Conservation (phyloP, 1,140 invertebrate species). For the Battus philenor region DNA sequence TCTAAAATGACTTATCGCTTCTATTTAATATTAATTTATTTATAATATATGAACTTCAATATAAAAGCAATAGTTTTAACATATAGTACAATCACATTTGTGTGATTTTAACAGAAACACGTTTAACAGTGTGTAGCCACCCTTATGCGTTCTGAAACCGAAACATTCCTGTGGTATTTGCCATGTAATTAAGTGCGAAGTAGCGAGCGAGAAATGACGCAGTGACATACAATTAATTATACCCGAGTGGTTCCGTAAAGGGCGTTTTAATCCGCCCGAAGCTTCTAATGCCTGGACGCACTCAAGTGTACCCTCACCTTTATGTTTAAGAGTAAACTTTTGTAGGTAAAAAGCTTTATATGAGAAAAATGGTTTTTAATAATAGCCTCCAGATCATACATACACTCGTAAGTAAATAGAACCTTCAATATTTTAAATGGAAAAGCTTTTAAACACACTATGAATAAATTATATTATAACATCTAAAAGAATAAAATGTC, state of each 20-base stretch:
- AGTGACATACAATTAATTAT: conserved; percentile 20
- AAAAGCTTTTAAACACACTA: no score
- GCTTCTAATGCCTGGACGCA: conserved; percentile 1
- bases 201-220: conserved; percentile 25
- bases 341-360: not conserved
- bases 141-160: conserved; percentile 2
- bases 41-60: no score
- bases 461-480: no score
- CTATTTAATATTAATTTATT: no score
- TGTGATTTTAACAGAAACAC: no score
- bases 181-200: conserved; percentile 23
- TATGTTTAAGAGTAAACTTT: not conserved
- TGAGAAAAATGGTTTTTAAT: not conserved
- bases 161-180: conserved; percentile 12
- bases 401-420: no score
- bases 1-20: no score
- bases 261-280: conserved; percentile 14
- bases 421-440: no score
- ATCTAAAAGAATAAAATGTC: no score
- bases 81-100: no score
- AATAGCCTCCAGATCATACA: not conserved
- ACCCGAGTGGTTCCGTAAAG: conserved; percentile 15
- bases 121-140: not conserved
- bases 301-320: conserved; percentile 6
- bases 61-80: no score